Percentiles rank a stretch among this genome's conserved stretches.
Conservation (phyloP, 2,113 vertebrate species). For the Deroptyus accipitrinus region DNA sequence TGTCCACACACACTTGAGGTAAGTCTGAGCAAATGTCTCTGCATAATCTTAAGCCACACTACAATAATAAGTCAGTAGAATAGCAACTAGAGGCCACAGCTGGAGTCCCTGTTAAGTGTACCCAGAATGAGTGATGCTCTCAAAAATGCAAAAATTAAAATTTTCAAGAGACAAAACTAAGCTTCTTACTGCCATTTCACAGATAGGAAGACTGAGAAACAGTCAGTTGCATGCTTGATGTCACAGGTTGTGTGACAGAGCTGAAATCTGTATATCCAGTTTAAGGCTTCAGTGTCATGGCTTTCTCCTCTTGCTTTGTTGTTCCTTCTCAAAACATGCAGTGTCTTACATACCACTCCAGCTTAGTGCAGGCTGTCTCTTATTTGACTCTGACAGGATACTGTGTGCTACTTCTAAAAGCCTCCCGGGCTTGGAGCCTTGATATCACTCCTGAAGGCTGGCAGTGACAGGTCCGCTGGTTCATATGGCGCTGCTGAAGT, state of each 20-base stretch:
- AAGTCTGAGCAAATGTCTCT: neutral
- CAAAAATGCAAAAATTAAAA: neutral
- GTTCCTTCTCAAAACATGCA: neutral
- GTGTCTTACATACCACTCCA: neutral
- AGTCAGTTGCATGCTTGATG: neutral
- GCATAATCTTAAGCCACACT: neutral
- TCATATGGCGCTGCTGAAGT: neutral
- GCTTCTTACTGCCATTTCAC: neutral
- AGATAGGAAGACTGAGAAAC: neutral
- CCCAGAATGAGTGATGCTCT: neutral
- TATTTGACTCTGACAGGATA: neutral
- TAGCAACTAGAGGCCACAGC: neutral
- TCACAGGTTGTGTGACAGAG: neutral
- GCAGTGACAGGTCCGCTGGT: neutral
- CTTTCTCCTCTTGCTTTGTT: neutral
- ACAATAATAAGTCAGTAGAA: neutral
- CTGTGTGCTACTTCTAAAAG: conserved; percentile 15
- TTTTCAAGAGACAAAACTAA: neutral
- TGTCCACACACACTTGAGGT: neutral
- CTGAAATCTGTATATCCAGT: neutral
- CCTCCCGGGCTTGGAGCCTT: neutral
- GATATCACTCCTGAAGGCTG: neutral
- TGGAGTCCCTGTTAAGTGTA: neutral
- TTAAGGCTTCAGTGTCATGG: neutral
- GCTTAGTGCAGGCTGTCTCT: neutral